Base-by-base conservation (phyloP, 2,797 vertebrate species). In the Gymnopithys bicolor region DNA sequence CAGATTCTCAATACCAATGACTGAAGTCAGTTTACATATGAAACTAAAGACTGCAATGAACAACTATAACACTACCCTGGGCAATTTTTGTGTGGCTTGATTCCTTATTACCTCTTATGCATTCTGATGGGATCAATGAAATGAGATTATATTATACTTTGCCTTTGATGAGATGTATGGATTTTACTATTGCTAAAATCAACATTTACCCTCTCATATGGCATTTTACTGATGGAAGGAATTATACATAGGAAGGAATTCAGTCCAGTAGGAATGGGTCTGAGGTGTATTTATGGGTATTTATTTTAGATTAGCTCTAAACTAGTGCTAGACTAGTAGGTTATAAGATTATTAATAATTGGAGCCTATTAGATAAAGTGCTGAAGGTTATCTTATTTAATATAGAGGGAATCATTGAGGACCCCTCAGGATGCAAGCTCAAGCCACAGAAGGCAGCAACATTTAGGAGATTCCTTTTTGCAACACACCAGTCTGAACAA, bases 241-340 rank as follows among this genome's bases (percentile, higher is more conserved):
- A 43, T 43, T 48, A 10, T 37, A 52, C 3, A 17, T 11, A 66
- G 13, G 27, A 69, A 69, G 39, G 1, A 87, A 55, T 19, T 10
- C 9, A 51, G 17, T 6, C 25, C 18, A 69, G 5, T 19, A 43
- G 9, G 27, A 53, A 39, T 30, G n/a, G 53, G 27, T 71, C 41
- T 69, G 30, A 37, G 60, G 17, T 25, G 19, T n/a, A 30, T 87
- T 86, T 0, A 0, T 4, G 4, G 8, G 2, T 48, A 63, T 66
- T 25, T 77, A 33, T 86, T 91, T 84, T 56, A 73, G 28, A 59
- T 52, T 19, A 77, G 4, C 11, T 39, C 9, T 82, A 66, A 37
- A 30, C 52, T 85, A 79, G 2, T 21, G 10, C 10, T 53, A 48
- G 59, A 66, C 7, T 41, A 58, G 3, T 28, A 52, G 37, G 45